Evolutionary conservation across 2,888 invertebrate species (phyloP).

Genomic region (Apoda limacodes): DNA sequence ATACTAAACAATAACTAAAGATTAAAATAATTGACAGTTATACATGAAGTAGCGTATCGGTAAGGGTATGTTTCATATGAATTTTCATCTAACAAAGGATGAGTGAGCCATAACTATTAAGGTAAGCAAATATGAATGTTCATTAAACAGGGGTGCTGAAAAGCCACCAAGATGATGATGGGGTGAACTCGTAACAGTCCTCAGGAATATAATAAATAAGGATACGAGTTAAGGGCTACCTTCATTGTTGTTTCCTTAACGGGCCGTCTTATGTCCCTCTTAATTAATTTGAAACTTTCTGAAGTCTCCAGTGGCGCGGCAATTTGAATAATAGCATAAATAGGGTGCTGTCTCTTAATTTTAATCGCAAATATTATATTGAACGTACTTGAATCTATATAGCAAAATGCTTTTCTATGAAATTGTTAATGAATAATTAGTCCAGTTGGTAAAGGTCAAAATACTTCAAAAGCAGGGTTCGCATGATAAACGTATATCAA

Average conservation of each 20-base stretch:
- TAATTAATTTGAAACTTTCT: conserved; percentile 70
- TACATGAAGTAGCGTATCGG: too few relatives aligned
- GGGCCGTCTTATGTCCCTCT: conserved; percentile 67
- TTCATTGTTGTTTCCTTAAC: conserved; percentile 67
- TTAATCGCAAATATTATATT: conserved; percentile 70
- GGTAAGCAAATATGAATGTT: too few relatives aligned
- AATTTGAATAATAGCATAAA: conserved; percentile 67
- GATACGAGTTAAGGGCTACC: conserved; percentile 43
- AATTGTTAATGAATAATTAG: too few relatives aligned
- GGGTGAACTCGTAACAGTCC: conserved; percentile 44
- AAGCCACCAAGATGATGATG: conserved; percentile 48
- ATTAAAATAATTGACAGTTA: too few relatives aligned
- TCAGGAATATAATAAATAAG: conserved; percentile 55
- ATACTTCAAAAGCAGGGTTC: too few relatives aligned
- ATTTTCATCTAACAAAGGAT: too few relatives aligned
- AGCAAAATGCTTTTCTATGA: conserved; percentile 14
- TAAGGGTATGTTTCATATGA: too few relatives aligned
- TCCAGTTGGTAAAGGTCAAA: too few relatives aligned
- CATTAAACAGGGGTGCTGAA: conserved; percentile 18
- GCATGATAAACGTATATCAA: too few relatives aligned
- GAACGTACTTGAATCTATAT: conserved; percentile 49
- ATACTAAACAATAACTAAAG: too few relatives aligned
- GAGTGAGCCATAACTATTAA: too few relatives aligned
- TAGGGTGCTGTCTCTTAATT: conserved; percentile 62
- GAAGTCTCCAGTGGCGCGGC: conserved; percentile 63